A percentile compares a stretch with the other conserved stretches of the same genome.
Conservation (phyloP, 1,140 invertebrate genomes). For the Saxidomus purpurata region DNA sequence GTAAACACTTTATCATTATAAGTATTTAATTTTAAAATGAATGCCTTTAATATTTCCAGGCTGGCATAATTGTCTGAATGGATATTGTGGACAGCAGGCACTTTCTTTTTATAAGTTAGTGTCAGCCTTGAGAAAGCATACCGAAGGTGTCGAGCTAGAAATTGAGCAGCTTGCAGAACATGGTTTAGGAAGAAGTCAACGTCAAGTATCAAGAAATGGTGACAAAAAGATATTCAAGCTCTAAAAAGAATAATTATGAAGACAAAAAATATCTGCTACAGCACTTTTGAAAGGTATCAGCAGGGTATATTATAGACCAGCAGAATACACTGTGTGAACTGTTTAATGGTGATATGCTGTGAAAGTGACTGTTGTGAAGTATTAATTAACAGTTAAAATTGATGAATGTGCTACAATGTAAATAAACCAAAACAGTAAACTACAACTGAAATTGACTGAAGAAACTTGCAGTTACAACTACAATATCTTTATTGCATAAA, state of each 20-base stretch:
- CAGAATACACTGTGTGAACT: neutral
- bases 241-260: neutral
- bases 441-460: too few relatives aligned
- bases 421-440: too few relatives aligned
- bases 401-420: too few relatives aligned
- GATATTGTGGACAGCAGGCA: neutral
- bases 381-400: too few relatives aligned
- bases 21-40: too few relatives aligned
- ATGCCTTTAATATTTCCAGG: too few relatives aligned
- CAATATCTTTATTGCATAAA: too few relatives aligned
- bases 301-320: neutral
- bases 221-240: neutral
- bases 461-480: too few relatives aligned
- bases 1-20: too few relatives aligned
- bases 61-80: neutral
- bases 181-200: neutral
- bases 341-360: too few relatives aligned
- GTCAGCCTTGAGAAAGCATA: slow-evolving; percentile 8
- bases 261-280: neutral
- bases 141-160: neutral
- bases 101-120: slow-evolving; percentile 25
- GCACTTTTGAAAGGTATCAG: neutral
- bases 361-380: too few relatives aligned
- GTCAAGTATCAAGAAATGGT: neutral
- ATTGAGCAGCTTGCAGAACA: neutral